phyloP scores from a whole-genome alignment of 2,888 invertebrate species.

The Smittia sp. region DNA sequence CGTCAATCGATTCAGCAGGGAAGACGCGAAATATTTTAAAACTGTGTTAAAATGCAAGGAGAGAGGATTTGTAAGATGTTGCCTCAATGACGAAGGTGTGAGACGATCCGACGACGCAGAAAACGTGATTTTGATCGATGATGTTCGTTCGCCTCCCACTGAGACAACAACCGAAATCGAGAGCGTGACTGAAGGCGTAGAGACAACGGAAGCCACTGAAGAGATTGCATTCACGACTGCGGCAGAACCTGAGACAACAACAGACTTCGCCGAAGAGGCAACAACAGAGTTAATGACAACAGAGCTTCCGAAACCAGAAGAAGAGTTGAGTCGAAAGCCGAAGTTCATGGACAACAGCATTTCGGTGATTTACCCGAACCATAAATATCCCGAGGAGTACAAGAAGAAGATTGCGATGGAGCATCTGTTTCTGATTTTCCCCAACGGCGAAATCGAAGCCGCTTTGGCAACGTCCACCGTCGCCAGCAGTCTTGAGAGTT shows the following conservation, averaged over 20 bases:
- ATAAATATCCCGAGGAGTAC: not conserved
- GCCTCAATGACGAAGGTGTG: not conserved
- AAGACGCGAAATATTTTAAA: slow-evolving; percentile 35
- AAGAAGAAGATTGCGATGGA: not conserved
- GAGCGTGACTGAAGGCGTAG: not conserved
- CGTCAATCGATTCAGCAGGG: not conserved
- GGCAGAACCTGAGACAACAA: not conserved
- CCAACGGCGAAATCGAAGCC: slow-evolving; percentile 28
- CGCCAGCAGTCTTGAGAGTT: not conserved
- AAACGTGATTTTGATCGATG: slow-evolving; percentile 12
- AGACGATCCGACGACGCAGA: not conserved
- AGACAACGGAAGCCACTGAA: not conserved
- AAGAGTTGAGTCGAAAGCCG: not conserved
- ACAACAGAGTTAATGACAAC: not conserved
- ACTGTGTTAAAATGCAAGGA: slow-evolving; percentile 25
- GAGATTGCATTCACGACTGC: not conserved
- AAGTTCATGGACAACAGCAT: slow-evolving; percentile 8
- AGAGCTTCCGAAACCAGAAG: not conserved
- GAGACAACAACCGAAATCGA: not conserved
- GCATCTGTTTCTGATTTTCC: slow-evolving; percentile 7
- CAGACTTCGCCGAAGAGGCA: not conserved
- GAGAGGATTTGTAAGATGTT: slow-evolving; percentile 18
- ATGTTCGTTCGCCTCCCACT: not conserved
- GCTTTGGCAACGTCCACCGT: not conserved
- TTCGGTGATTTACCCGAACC: slow-evolving; percentile 14